These are phyloP conservation scores for Rhinopomastus cyanomelas DNA, from an alignment of 2,113 vertebrate species.

Conservation along the genomic window DNA sequence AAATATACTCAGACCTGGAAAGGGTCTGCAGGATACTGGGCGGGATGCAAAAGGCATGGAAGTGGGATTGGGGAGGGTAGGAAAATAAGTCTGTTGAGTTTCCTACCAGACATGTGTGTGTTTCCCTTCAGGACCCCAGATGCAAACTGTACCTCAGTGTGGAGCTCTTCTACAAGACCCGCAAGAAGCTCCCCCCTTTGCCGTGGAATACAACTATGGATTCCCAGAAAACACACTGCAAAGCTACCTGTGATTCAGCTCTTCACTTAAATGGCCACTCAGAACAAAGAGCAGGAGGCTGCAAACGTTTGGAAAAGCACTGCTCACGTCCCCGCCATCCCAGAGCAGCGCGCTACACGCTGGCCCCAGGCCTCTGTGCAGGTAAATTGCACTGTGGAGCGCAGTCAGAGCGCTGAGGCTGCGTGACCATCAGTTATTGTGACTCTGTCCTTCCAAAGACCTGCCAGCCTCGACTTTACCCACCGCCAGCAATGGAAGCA, in stretches of 20 bases:
- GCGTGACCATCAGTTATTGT: constrained; percentile 2
- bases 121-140: constrained; percentile 48
- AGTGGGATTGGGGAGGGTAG: neutral
- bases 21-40: neutral
- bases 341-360: constrained; percentile 41
- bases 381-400: constrained; percentile 62
- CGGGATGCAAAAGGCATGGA: neutral
- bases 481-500: neutral
- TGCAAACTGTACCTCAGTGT: neutral
- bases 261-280: neutral
- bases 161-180: constrained; percentile 32
- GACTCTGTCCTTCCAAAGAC: constrained; percentile 6
- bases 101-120: constrained; percentile 2
- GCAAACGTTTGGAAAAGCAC: constrained; percentile 31
- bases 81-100: constrained; percentile 3
- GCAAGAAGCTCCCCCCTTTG: constrained; percentile 5
- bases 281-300: constrained; percentile 35
- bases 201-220: constrained; percentile 34
- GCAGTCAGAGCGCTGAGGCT: constrained; percentile 10
- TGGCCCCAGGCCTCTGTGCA: constrained; percentile 42
- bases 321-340: constrained; percentile 18
- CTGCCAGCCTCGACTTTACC: constrained; percentile 25
- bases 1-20: neutral
- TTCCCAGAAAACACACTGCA: constrained; percentile 5
- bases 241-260: neutral